Conservation (phyloP, 2,888 invertebrate species). For the Tenthredo livida region DNA sequence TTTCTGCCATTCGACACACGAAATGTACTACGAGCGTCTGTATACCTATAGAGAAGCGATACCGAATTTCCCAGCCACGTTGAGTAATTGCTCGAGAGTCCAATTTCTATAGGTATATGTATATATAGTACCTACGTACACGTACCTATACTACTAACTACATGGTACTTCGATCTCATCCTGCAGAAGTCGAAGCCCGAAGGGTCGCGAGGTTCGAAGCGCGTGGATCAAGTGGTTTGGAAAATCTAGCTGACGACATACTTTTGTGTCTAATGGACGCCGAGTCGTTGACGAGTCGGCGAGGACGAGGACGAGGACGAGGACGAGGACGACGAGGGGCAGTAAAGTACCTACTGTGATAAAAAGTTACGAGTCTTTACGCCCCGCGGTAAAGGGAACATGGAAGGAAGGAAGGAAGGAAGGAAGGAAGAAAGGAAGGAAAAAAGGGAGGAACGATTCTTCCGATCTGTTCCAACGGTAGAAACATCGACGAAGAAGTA, state of each 20-base stretch:
- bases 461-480: constrained; percentile 7
- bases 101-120: neutral
- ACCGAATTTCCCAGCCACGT: neutral
- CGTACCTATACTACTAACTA: neutral
- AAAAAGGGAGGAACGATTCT: neutral
- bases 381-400: constrained; percentile 32
- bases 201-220: neutral
- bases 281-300: neutral
- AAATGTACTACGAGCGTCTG: no score
- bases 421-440: constrained; percentile 41
- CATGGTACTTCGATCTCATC: constrained; percentile 2
- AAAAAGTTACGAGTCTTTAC: constrained; percentile 7
- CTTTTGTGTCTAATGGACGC: constrained; percentile 41
- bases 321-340: neutral
- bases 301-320: constrained; percentile 11
- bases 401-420: neutral
- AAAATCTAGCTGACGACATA: constrained; percentile 43
- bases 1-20: no score
- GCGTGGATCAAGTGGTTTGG: constrained; percentile 33
- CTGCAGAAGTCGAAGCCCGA: constrained; percentile 1
- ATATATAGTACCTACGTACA: neutral
- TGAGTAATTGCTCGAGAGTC: neutral
- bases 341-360: constrained; percentile 16
- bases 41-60: neutral
- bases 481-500: neutral